Evolutionary conservation across 2,797 vertebrate species (phyloP).

Genomic region (Cygnus olor): DNA sequence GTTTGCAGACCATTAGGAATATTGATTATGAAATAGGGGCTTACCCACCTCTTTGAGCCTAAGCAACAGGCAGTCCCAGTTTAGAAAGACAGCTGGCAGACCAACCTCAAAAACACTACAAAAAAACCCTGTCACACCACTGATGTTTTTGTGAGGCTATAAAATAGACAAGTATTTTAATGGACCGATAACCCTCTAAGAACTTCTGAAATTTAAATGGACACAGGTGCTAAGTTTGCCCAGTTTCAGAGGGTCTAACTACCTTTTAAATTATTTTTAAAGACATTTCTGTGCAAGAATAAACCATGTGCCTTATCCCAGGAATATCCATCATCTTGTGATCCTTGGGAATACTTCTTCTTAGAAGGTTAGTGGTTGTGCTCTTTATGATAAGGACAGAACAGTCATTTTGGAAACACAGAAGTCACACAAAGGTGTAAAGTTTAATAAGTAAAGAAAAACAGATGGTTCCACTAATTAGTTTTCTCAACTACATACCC

Average conservation of each 20-base stretch:
- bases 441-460: slow-evolving; percentile 22
- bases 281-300: neutral
- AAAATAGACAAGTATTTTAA: neutral
- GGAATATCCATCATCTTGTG: neutral
- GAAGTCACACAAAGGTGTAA: slow-evolving; percentile 40
- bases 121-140: neutral
- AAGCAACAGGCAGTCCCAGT: neutral
- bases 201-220: neutral
- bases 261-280: neutral
- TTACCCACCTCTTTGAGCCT: neutral
- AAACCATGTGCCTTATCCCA: neutral
- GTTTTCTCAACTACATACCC: slow-evolving; percentile 35
- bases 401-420: slow-evolving; percentile 11
- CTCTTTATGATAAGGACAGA: neutral
- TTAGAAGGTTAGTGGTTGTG: neutral
- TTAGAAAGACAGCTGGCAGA: neutral
- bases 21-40: neutral
- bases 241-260: neutral
- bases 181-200: neutral
- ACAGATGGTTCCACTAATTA: slow-evolving; percentile 66
- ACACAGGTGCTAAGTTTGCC: neutral
- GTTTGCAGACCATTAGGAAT: neutral
- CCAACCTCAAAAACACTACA: neutral
- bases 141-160: neutral
- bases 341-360: neutral